Evolutionary conservation across 2,113 vertebrate species (phyloP), one percentile per base, ranked within the genome.

Genomic region (Dipodomys spectabilis): DNA sequence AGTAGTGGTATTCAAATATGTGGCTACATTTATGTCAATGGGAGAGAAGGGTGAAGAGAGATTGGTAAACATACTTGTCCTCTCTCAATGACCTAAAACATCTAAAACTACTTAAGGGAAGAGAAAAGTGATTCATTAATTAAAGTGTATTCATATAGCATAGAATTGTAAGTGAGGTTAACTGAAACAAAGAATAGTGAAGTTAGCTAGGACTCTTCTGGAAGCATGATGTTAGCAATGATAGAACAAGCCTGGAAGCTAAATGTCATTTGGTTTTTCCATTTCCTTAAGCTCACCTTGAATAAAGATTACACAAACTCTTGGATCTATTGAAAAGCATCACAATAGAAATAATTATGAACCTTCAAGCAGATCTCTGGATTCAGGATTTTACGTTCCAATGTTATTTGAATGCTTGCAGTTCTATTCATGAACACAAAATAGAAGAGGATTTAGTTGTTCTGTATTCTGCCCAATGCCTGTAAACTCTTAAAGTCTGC

Each of bases 331-430:
- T 91, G 73, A 93, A 89, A 87, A 73, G 22, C 44, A n/a, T 83
- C 82, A 69, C 30, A 77, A 81, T 39, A 64, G 62, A 77, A 25
- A 44, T 62, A 84, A 93, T 49, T 79, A 72, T 32, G 35, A 53
- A 22, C n/a, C 84, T 88, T 94, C 30, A 71, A 82, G 64, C 72
- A 94, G 64, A 35, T 77, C 72, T 97, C 72, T 68, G 93, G 35
- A 60, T 90, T 94, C 69, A 32, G 39, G 72, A 79, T 86, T 88
- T 91, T 88, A 86, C 35, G 80, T 92, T 79, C 62, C 44, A 30
- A 8, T 28, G 30, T n/a, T 73, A 32, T 53, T 45, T 74, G 93
- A 88, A 86, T 83, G 64, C 45, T 89, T 93, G 84, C 35, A 65
- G 45, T 82, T 89, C 69, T 83, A 32, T 69, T 92, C 74, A 62